Conservation (phyloP, 2,797 vertebrate genomes). For the Arrhamphus sclerolepis region DNA sequence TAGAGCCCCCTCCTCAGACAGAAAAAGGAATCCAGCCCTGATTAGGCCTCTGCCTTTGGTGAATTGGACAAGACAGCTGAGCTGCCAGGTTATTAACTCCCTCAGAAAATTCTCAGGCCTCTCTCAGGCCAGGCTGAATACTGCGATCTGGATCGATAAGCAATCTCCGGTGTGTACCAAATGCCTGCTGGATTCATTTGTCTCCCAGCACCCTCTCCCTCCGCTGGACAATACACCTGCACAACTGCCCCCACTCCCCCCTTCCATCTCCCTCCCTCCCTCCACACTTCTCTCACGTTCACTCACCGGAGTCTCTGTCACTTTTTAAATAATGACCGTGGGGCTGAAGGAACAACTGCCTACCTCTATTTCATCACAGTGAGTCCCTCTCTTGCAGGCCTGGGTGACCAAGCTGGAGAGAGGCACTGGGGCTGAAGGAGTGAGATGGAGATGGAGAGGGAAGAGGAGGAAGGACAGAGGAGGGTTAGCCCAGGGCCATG, state of each 20-base stretch:
- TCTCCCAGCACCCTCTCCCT: slow-evolving; percentile 88
- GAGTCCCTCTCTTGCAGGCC: slow-evolving; percentile 78
- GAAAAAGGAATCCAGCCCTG: slow-evolving; percentile 98
- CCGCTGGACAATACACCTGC: slow-evolving; percentile 91
- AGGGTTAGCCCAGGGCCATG: slow-evolving; percentile 77
- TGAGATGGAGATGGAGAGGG: slow-evolving; percentile 13
- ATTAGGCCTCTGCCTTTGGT: slow-evolving; percentile 98
- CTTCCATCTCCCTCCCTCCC: slow-evolving; percentile 36
- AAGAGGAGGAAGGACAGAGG: slow-evolving; percentile 73
- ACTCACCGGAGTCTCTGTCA: slow-evolving; percentile 80
- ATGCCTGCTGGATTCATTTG: slow-evolving; percentile 99
- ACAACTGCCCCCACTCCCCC: slow-evolving; percentile 65
- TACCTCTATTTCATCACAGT: slow-evolving; percentile 88
- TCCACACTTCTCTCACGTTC: slow-evolving; percentile 70
- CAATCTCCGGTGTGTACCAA: slow-evolving; percentile 99
- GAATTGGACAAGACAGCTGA: slow-evolving; percentile 99
- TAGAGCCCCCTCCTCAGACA: slow-evolving; percentile 81
- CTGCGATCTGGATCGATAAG: slow-evolving; percentile 99
- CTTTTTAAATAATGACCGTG: slow-evolving; percentile 95
- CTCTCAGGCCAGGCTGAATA: slow-evolving; percentile 92
- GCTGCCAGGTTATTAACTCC: slow-evolving; percentile 99
- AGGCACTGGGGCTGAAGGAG: slow-evolving; percentile 23
- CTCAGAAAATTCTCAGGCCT: slow-evolving; percentile 98
- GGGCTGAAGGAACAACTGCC: slow-evolving; percentile 87
- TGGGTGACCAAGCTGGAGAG: slow-evolving; percentile 62